Evolutionary conservation across 2,113 vertebrate genomes (phyloP), one percentile per base, ranked within the genome.

Genomic region (Onychostruthus taczanowskii): DNA sequence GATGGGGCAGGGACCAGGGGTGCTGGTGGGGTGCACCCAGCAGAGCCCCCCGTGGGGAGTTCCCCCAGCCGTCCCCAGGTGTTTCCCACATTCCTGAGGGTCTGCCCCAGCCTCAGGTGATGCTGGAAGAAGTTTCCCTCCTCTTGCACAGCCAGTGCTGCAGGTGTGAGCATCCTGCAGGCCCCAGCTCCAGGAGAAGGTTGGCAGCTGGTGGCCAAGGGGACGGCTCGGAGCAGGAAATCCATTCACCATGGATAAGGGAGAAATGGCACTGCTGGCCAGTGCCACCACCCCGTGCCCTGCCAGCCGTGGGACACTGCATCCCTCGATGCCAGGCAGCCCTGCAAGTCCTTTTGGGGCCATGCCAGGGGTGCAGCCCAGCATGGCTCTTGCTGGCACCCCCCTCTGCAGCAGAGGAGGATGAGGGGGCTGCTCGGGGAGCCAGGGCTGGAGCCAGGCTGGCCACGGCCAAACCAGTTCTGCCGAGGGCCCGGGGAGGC

Each of bases 351-450:
- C 0, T 31, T 62, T 13, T 3, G 14, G 20, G 30, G 3, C 27
- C 10, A 3, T 1, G 2, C 37, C 58, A 1, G 0, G 33, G 49
- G 1, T 21, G 0, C 5, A 11, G 20, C 67, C n/a, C 21, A 18
- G 44, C 6, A 1, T 10, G n/a, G 22, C 59, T 33, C 37, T n/a
- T 49, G 20, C 46, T 1, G 1, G 17, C 52, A 6, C 43, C 26
- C 52, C 31, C 47, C 5, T 16, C 47, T 5, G 27, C 37, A 18
- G 52, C 28, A 33, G 20, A 52, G 35, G 49, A 46, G 55, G 73
- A 50, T 37, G 53, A 26, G 8, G 12, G 1, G 52, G 87, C 50
- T 79, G 82, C 68, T 83, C 1, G 0, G 31, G 46, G 46, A 46
- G 33, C 0, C 0, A 30, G 64, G 5, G 13, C 62, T 14, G 2